A percentile compares a stretch with the other conserved stretches of the same genome.
Evolutionary conservation across 2,113 vertebrate genomes (phyloP).

Genomic region (Glareola pratincola): DNA sequence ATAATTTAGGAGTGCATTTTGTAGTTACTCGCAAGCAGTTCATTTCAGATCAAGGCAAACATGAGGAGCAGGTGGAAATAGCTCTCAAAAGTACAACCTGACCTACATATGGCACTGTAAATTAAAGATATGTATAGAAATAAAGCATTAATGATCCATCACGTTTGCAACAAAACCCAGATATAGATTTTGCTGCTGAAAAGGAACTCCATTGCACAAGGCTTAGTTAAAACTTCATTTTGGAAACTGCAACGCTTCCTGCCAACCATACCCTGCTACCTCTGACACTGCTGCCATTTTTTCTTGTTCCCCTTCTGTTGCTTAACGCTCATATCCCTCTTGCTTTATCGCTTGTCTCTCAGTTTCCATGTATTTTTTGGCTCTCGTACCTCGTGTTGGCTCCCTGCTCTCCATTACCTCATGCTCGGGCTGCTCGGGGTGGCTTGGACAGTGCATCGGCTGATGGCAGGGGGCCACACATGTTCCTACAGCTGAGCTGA

Average conservation of each 20-base stretch:
- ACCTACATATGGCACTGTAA: conserved; percentile 7
- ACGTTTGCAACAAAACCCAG: neutral
- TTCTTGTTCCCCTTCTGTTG: neutral
- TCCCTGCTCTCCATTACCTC: conserved; percentile 20
- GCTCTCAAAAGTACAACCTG: conserved; percentile 24
- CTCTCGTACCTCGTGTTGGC: neutral
- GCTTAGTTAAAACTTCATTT: neutral
- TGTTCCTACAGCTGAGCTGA: neutral
- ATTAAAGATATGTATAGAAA: conserved; percentile 24
- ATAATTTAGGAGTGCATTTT: conserved; percentile 45
- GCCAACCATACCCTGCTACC: neutral
- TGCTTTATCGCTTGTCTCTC: neutral
- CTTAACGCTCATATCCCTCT: neutral
- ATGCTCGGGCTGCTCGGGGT: neutral
- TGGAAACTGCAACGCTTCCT: neutral
- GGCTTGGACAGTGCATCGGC: accelerated
- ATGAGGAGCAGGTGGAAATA: neutral
- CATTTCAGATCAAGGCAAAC: conserved; percentile 11
- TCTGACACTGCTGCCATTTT: neutral
- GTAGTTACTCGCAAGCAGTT: conserved; percentile 9
- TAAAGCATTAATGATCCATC: neutral
- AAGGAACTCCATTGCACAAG: neutral
- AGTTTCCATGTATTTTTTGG: neutral
- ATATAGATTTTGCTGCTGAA: neutral
- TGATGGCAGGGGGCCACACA: neutral